Evolutionary conservation across 2,113 vertebrate genomes (phyloP).

Genomic region (Ibidorhyncha struthersii): DNA sequence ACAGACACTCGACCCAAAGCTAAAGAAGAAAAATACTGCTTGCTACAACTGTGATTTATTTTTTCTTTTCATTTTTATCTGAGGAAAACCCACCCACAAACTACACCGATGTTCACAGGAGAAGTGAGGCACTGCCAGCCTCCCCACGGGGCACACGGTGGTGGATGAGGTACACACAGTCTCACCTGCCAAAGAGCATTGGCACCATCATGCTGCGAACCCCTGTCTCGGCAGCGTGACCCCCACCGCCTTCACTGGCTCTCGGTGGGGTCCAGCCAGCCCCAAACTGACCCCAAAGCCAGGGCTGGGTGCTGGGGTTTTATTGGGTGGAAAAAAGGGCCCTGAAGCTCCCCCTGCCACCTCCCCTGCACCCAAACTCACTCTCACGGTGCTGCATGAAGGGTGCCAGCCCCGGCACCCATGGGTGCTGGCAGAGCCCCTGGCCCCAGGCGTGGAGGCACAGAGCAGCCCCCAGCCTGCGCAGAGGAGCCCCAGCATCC

Average conservation of each 20-base stretch:
- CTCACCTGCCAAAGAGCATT: background rate
- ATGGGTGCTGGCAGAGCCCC: background rate
- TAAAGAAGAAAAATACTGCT: background rate
- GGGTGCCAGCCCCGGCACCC: background rate
- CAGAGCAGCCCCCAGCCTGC: background rate
- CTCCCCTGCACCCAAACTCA: background rate
- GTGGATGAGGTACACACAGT: background rate
- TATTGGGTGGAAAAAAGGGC: background rate
- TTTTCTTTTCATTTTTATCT: background rate
- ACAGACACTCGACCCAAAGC: background rate
- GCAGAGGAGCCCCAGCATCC: background rate
- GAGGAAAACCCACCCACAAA: background rate
- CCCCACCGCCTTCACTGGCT: rapidly evolving
- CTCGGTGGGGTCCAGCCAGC: background rate
- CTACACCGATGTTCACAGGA: background rate
- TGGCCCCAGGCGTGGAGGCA: background rate
- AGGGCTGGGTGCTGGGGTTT: background rate
- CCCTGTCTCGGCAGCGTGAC: background rate
- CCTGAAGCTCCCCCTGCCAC: background rate
- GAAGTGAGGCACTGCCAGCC: background rate
- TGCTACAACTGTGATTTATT: background rate
- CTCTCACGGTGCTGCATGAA: rapidly evolving
- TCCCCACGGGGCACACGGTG: rapidly evolving
- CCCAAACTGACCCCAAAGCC: background rate
- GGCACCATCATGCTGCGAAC: background rate